Base-by-base conservation (phyloP, 2,888 invertebrate species). In the Siphlonurus alternatus region DNA sequence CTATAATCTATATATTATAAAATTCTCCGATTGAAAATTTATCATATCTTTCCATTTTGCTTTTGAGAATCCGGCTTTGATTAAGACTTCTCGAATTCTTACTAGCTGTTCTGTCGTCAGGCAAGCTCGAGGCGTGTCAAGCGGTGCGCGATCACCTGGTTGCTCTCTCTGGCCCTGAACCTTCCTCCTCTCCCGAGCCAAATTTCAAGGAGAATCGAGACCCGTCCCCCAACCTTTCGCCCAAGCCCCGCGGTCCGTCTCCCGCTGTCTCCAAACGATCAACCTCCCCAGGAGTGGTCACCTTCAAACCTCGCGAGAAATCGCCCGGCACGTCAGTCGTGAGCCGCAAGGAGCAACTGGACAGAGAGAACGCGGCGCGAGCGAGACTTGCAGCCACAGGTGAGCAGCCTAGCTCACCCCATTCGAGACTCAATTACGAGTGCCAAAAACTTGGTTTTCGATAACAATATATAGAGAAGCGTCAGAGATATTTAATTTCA, bases 351-450 rank as follows among this genome's bases (percentile, higher is more conserved):
- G 67, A 67, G n/a, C 63, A 64, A 23, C 65, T 67, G 18, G 65
- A 67, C 19, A 66, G 65, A 51, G 66, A 66, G 59, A 67, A 66
- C 53, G 65, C 61, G 25, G 62, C 66, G 25, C 63, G 66, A 59
- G 65, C 66, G 25, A 5, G 38, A 38, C 5, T 5, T 38, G 38
- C 38, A 10, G 15, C 5, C 38, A 10, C 38, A 10, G 38, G 38
- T 38, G 15, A 38, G n/a, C n/a, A n/a, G n/a, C n/a, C n/a, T n/a
- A n/a, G n/a, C n/a, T n/a, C n/a, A n/a, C n/a, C n/a, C n/a, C n/a
- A n/a, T n/a, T n/a, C n/a, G n/a, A n/a, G n/a, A n/a, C n/a, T n/a
- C n/a, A n/a, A n/a, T n/a, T n/a, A n/a, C n/a, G n/a, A n/a, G n/a
- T n/a, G n/a, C n/a, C n/a, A n/a, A n/a, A n/a, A n/a, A n/a, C n/a